Conservation (phyloP, 1,140 invertebrate species). For the Anadara kagoshimensis region DNA sequence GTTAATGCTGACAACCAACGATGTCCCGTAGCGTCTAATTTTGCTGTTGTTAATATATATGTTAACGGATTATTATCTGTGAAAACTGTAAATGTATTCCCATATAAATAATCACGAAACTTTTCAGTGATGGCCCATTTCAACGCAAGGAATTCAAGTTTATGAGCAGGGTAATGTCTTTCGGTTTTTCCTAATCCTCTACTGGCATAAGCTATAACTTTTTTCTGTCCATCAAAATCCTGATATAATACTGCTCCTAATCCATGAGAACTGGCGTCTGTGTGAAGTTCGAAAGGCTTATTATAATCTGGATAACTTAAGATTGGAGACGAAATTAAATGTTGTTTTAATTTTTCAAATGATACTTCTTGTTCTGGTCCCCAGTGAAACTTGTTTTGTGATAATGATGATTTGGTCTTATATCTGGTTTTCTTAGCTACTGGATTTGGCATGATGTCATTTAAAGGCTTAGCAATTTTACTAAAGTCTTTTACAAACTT, state of each 20-base stretch:
- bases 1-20: slow-evolving; percentile 20
- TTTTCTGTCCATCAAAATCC: slow-evolving; percentile 38
- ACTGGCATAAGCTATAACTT: slow-evolving; percentile 44
- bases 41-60: no score
- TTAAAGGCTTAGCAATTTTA: slow-evolving; percentile 1
- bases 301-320: slow-evolving; percentile 13
- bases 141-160: slow-evolving; percentile 37
- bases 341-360: slow-evolving; percentile 9
- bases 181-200: slow-evolving; percentile 22
- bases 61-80: no score
- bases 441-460: slow-evolving; percentile 2
- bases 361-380: slow-evolving; percentile 1
- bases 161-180: slow-evolving; percentile 10
- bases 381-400: not conserved
- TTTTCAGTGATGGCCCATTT: no score
- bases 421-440: not conserved
- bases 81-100: no score
- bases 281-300: slow-evolving; percentile 36
- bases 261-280: slow-evolving; percentile 39
- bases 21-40: slow-evolving; percentile 24
- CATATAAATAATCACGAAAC: no score
- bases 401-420: not conserved
- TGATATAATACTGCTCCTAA: slow-evolving; percentile 65
- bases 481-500: slow-evolving; percentile 1
- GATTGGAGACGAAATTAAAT: not conserved